A percentile compares a stretch with the other conserved stretches of the same genome.
Conservation (phyloP, 2,113 vertebrate genomes). For the Ophiodon elongatus region DNA sequence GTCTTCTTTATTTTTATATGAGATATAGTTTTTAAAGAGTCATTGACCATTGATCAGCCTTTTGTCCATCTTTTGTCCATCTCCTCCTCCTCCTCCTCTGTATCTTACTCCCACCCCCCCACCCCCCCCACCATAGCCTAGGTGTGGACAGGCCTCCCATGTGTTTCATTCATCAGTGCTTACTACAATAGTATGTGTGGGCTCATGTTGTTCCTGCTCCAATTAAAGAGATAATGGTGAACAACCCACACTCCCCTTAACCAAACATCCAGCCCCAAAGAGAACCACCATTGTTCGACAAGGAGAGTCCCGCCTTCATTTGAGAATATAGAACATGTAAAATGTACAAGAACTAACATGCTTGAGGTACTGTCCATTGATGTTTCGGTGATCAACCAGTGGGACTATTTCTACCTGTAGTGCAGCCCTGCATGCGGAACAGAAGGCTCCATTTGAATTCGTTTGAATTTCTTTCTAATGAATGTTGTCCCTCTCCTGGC, state of each 20-base stretch:
- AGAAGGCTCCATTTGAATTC: neutral
- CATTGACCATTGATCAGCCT: too few species aligned
- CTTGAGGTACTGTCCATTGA: neutral
- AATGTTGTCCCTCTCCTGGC: neutral
- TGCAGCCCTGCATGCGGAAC: neutral
- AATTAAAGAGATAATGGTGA: slow-evolving; percentile 50
- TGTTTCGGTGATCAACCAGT: neutral
- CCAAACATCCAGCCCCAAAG: slow-evolving; percentile 48
- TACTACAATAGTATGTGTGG: slow-evolving; percentile 19
- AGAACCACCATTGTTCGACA: slow-evolving; percentile 46
- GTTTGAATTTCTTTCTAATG: neutral
- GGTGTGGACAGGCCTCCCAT: neutral
- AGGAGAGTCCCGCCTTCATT: neutral
- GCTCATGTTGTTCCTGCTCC: slow-evolving; percentile 37
- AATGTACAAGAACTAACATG: neutral
- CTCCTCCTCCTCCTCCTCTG: too few species aligned
- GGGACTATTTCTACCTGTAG: neutral
- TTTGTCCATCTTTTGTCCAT: too few species aligned
- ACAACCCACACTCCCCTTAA: slow-evolving; percentile 54
- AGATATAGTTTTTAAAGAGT: too few species aligned
- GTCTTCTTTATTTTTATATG: too few species aligned
- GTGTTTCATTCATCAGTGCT: neutral
- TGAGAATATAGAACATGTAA: neutral
- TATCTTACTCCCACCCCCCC: neutral
- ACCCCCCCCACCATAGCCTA: neutral